Percentiles rank a stretch among this genome's conserved stretches.
Evolutionary conservation across 2,797 vertebrate species (phyloP).

Genomic region (Smutsia gigantea): DNA sequence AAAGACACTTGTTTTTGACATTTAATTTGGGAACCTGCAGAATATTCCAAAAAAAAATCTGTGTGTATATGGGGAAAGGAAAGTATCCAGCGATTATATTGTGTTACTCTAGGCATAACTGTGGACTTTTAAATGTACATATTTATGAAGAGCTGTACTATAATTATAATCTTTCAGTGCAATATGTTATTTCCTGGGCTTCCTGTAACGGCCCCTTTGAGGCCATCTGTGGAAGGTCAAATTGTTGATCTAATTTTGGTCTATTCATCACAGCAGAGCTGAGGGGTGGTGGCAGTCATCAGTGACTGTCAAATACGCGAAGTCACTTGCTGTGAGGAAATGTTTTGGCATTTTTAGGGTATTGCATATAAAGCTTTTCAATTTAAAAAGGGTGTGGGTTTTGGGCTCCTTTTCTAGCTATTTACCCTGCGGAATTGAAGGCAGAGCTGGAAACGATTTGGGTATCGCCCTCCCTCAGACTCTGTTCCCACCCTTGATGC

Average conservation of each 20-base stretch:
- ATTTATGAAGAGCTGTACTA: background rate
- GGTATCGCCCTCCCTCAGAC: background rate
- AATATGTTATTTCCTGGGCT: slow-evolving; percentile 35
- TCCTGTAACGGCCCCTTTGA: background rate
- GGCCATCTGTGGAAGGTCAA: background rate
- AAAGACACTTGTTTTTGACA: background rate
- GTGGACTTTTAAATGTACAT: slow-evolving; percentile 6
- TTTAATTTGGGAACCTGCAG: slow-evolving; percentile 47
- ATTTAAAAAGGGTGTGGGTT: background rate
- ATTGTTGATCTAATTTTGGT: slow-evolving; percentile 32
- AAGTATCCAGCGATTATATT: background rate
- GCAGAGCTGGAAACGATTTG: background rate
- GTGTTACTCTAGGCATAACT: slow-evolving; percentile 32
- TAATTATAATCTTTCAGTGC: slow-evolving; percentile 52
- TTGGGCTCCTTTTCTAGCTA: background rate
- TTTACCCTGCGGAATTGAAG: background rate
- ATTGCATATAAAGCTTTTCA: background rate
- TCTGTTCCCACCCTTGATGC: background rate
- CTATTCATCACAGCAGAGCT: background rate
- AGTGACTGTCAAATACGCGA: background rate
- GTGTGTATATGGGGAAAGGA: background rate
- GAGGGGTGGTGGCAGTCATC: background rate
- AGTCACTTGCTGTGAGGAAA: background rate
- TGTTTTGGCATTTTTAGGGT: background rate
- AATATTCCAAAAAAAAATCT: slow-evolving; percentile 29